Conservation (phyloP, 1,140 invertebrate species). For the Caenorhabditis briggsae region DNA sequence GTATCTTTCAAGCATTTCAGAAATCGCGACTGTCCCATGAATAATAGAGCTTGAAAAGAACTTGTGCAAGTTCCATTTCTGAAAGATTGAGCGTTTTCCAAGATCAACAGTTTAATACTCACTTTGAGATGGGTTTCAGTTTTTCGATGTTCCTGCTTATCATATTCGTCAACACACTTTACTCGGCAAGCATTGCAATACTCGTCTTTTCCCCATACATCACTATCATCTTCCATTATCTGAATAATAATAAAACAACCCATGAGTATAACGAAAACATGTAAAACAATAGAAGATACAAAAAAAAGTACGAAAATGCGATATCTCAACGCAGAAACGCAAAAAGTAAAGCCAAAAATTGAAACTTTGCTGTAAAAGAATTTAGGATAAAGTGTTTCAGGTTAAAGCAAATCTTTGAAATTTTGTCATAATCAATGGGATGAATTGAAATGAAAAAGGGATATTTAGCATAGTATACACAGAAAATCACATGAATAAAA, state of each 20-base stretch:
- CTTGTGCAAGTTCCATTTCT: slow-evolving; percentile 29
- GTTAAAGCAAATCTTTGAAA: slow-evolving; percentile 26
- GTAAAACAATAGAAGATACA: not conserved
- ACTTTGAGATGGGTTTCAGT: not conserved
- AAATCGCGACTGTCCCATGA: not conserved
- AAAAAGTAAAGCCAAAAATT: not conserved
- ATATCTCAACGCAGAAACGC: not conserved
- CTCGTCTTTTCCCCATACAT: not conserved
- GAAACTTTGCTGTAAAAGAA: not conserved
- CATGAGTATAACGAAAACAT: not conserved
- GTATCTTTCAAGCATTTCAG: slow-evolving; percentile 29
- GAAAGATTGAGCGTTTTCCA: not conserved
- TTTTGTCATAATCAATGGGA: slow-evolving; percentile 1
- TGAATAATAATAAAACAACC: not conserved
- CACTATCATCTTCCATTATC: slow-evolving; percentile 42
- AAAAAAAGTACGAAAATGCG: slow-evolving; percentile 5
- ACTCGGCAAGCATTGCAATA: not conserved
- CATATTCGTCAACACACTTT: not conserved
- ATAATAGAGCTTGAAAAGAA: not conserved
- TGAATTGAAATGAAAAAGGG: not conserved
- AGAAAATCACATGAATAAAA: slow-evolving; percentile 48
- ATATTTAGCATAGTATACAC: not conserved
- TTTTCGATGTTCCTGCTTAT: not conserved
- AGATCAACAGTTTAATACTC: not conserved
- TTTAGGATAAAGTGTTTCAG: not conserved